Evolutionary conservation across 2,888 invertebrate species (phyloP).

Genomic region (Iphiclides podalirius): DNA sequence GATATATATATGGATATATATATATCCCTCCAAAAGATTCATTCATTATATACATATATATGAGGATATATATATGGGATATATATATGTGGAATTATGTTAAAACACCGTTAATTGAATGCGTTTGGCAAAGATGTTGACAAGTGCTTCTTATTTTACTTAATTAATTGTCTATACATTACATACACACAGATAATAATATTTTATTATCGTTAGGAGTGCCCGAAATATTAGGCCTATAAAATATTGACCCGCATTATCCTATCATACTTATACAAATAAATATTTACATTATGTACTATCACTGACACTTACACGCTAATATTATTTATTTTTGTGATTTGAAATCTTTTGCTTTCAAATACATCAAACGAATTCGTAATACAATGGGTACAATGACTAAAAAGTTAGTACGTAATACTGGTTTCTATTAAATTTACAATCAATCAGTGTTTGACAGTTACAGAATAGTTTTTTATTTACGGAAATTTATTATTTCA

Average conservation of each 20-base stretch:
- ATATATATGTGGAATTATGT: too few species aligned
- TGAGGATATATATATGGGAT: too few species aligned
- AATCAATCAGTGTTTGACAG: constrained; percentile 2
- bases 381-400: neutral
- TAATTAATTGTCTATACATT: too few species aligned
- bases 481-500: too few species aligned
- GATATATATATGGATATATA: too few species aligned
- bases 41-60: too few species aligned
- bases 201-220: neutral
- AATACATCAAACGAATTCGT: constrained; percentile 1
- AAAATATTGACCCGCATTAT: constrained; percentile 12
- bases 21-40: too few species aligned
- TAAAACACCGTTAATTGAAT: too few species aligned
- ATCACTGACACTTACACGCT: neutral
- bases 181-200: neutral
- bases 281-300: constrained; percentile 11
- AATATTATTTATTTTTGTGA: too few species aligned
- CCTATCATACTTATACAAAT: neutral
- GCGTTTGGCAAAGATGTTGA: too few species aligned
- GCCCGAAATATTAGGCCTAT: constrained; percentile 15
- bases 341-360: neutral
- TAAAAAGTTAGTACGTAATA: constrained; percentile 11
- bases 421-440: constrained; percentile 13
- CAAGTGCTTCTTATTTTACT: too few species aligned
- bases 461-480: too few species aligned